Conservation (phyloP, 2,113 vertebrate genomes). For the Corydoras sp. region DNA sequence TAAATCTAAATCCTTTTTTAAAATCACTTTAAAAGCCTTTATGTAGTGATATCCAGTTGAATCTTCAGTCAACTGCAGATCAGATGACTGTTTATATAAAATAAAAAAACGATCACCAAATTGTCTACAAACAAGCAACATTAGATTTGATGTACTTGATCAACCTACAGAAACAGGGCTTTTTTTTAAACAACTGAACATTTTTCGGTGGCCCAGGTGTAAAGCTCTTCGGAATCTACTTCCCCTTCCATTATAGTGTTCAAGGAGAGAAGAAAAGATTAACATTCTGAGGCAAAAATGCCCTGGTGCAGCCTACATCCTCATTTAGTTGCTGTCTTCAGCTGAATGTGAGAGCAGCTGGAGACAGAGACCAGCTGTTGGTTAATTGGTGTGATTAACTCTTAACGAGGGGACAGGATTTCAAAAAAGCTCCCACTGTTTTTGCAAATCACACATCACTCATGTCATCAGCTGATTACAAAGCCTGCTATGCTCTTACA, state of each 20-base stretch:
- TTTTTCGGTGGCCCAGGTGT: background rate
- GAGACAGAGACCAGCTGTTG: constrained; percentile 63
- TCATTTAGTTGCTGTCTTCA: constrained; percentile 13
- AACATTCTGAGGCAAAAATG: constrained; percentile 1
- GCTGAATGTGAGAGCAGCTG: constrained; percentile 20
- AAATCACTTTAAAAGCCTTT: too few relatives aligned
- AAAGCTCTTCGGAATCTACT: background rate
- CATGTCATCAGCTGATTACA: constrained; percentile 29
- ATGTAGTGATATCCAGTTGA: too few relatives aligned
- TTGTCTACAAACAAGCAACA: too few relatives aligned
- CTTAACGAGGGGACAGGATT: constrained; percentile 53
- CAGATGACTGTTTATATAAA: too few relatives aligned
- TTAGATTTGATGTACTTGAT: too few relatives aligned
- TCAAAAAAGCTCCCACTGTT: constrained; percentile 30
- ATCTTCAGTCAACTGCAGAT: too few relatives aligned
- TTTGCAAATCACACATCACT: constrained; percentile 23
- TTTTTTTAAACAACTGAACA: background rate
- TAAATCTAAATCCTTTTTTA: too few relatives aligned
- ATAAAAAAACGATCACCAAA: too few relatives aligned
- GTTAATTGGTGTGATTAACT: constrained; percentile 73
- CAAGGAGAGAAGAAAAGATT: background rate
- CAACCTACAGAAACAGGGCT: background rate
- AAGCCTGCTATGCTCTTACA: background rate
- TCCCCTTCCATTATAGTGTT: background rate
- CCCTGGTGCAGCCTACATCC: background rate